Conservation (phyloP, 2,113 vertebrate species). For the Bucco capensis region DNA sequence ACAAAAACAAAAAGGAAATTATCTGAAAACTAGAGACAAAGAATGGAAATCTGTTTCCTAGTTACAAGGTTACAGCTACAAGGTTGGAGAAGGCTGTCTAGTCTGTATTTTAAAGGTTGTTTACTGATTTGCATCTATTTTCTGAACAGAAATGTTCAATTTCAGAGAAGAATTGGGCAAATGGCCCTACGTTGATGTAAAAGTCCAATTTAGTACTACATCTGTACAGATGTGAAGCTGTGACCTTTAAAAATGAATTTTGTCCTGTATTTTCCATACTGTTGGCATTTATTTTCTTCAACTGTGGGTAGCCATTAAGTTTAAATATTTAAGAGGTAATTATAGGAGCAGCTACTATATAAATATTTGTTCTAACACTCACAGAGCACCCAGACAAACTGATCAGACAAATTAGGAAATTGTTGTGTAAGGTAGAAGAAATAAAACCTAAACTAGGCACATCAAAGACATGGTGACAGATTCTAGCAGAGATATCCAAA, state of each 20-base stretch:
- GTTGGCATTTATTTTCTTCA: background rate
- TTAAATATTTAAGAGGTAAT: background rate
- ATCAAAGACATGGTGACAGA: background rate
- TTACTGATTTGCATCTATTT: background rate
- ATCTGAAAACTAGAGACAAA: background rate
- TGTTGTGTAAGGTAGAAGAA: background rate
- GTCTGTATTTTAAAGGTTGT: background rate
- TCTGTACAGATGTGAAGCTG: background rate
- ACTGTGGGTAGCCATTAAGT: background rate
- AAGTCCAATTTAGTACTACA: background rate
- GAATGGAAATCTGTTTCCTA: background rate
- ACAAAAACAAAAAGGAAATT: too few species aligned
- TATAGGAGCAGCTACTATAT: background rate
- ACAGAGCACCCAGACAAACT: background rate
- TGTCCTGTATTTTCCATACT: background rate
- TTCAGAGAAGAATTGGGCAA: background rate
- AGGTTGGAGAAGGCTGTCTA: background rate
- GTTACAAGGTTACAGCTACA: background rate
- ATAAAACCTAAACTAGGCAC: background rate
- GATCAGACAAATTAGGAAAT: background rate
- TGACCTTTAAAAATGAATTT: background rate
- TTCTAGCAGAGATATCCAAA: background rate
- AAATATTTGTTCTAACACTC: background rate
- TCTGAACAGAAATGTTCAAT: background rate
- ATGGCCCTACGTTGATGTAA: background rate